phyloP scores from a whole-genome alignment of 2,113 vertebrate species.

The Podiceps cristatus region DNA sequence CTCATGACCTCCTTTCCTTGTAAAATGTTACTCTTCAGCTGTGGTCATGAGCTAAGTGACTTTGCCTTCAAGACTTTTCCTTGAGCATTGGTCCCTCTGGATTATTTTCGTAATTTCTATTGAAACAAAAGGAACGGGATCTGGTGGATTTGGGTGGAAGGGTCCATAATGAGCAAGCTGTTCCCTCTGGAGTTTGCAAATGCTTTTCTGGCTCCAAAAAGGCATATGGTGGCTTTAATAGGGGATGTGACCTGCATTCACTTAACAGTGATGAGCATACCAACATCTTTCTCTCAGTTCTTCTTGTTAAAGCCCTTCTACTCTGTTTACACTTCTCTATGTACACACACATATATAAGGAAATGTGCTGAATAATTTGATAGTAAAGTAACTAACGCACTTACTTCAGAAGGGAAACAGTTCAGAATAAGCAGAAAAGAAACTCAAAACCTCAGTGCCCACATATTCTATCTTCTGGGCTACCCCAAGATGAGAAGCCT shows the following conservation, averaged over 20 bases:
- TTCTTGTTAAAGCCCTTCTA: not conserved
- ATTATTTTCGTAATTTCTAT: not conserved
- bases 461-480: not conserved
- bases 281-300: not conserved
- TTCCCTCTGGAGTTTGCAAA: not conserved
- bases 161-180: not conserved
- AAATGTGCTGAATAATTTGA: not conserved
- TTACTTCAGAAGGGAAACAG: not conserved
- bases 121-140: not conserved
- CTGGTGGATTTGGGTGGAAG: not conserved
- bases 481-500: not conserved
- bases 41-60: not conserved
- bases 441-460: not conserved
- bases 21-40: not conserved
- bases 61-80: constrained; percentile 25
- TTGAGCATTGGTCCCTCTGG: not conserved
- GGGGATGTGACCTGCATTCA: not conserved
- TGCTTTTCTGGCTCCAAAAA: not conserved
- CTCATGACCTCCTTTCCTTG: constrained; percentile 33
- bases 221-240: not conserved
- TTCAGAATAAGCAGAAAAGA: not conserved
- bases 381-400: not conserved
- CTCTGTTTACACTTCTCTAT: not conserved
- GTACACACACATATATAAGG: not conserved
- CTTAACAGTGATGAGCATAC: not conserved